Evolutionary conservation across 2,113 vertebrate species (phyloP).

Genomic region (Microtus pennsylvanicus): DNA sequence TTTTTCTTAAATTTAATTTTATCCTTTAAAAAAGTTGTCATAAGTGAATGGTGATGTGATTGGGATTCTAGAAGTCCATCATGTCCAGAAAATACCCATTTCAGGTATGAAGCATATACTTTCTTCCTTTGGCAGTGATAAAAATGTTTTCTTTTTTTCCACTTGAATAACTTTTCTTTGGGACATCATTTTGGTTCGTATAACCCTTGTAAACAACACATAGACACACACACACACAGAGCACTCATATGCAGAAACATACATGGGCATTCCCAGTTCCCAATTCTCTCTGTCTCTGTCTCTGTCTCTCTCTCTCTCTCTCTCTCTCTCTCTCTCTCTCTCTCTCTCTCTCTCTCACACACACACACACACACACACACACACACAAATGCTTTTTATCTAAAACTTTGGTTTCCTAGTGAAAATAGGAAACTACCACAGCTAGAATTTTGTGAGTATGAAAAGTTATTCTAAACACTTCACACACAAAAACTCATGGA

Average conservation of each 20-base stretch:
- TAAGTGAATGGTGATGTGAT: slow-evolving; percentile 12
- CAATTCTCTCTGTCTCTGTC: too few species aligned
- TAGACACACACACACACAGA: background rate
- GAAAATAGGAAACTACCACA: background rate
- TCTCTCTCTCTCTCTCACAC: background rate
- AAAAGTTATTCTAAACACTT: background rate
- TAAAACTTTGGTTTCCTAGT: background rate
- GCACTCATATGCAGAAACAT: background rate
- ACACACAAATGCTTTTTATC: background rate
- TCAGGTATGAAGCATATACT: background rate
- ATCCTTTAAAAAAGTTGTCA: background rate
- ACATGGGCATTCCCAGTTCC: background rate
- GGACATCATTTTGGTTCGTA: background rate
- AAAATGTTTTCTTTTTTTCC: slow-evolving; percentile 40
- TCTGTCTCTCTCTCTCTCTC: too few species aligned
- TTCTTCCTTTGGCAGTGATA: background rate
- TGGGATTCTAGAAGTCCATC: slow-evolving; percentile 18
- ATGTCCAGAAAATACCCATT: slow-evolving; percentile 39
- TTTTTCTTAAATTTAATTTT: slow-evolving; percentile 28
- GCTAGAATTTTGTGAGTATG: background rate
- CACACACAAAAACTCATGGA: background rate
- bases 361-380: background rate
- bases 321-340: too few species aligned
- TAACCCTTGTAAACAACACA: background rate
- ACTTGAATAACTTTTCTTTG: background rate